Conservation (phyloP, 2,888 invertebrate genomes). For the Boloria euphrosyne region DNA sequence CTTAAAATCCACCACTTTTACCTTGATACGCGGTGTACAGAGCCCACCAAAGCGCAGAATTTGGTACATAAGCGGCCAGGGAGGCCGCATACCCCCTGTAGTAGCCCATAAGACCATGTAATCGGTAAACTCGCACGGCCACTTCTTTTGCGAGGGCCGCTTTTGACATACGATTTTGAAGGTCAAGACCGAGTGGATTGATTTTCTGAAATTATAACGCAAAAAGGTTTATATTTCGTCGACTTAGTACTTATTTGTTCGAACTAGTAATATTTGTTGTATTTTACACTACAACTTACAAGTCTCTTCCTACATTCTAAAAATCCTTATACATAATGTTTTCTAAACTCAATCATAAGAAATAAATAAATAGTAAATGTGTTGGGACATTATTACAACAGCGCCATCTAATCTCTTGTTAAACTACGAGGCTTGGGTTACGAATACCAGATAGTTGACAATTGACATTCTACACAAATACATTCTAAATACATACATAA, state of each 20-base stretch:
- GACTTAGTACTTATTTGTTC: neutral
- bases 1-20: slow-evolving; percentile 54
- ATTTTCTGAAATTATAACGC: slow-evolving; percentile 66
- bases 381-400: no score
- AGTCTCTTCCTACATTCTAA: neutral
- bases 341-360: neutral
- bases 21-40: slow-evolving; percentile 97
- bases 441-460: no score
- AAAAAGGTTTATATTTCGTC: no score
- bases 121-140: slow-evolving; percentile 87
- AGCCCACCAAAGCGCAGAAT: slow-evolving; percentile 99
- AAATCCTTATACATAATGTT: neutral
- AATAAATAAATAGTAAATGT: no score
- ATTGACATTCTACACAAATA: no score
- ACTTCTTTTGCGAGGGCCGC: slow-evolving; percentile 88
- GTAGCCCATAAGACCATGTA: slow-evolving; percentile 93
- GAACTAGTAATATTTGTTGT: neutral
- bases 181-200: slow-evolving; percentile 88
- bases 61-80: slow-evolving; percentile 95
- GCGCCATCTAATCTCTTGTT: no score
- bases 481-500: no score
- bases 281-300: neutral
- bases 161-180: slow-evolving; percentile 83
- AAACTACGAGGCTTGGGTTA: no score
- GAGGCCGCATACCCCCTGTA: slow-evolving; percentile 97